Evolutionary conservation across 2,888 invertebrate species (phyloP), one percentile per base, ranked within the genome.

Genomic region (Acleris literana): DNA sequence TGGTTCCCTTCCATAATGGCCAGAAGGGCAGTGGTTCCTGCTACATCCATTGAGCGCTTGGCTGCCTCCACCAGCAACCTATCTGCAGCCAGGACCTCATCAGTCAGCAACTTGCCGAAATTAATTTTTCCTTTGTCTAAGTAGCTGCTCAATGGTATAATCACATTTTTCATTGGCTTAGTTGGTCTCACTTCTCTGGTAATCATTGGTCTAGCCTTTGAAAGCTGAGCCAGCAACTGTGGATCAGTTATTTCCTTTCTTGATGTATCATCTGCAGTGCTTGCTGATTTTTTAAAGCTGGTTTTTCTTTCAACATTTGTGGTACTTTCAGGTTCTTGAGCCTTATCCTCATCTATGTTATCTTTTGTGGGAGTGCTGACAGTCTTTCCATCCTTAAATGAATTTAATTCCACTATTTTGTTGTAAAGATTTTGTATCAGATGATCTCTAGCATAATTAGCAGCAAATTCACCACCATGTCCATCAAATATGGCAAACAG

Each of bases 401-500:
- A 94, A 85, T 95, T 95, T 63, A 96, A 90, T 81, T 96, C 96
- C 33, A 95, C 93, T 54, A 97, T 94, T 90, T 96, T 96, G 79
- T 95, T 95, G 76, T 94, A 95, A 59, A 97, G 92, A 81, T 95
- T 97, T 82, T 96, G 95, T 71, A 98, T 95, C 18, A 98, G 93
- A 75, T 97, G 96, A 76, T 98, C 97, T 83, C 96, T 96, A 60
- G 97, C 97, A 90, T 97, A 98, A 82, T 98, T 97, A 20, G 98
- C 98, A 60, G 98, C 98, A 92, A 97, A 97, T 92, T 98, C 97
- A 49, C 98, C 99, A 59, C 98, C 99, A 85, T 99, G 98, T 0
- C 98, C 98, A 90, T 99, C 98, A 85, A 98, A 98, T 73, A 99
- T 96, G 53, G 98, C 98, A 90, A 97, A 98, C 67, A 99, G 92